Evolutionary conservation across 2,797 vertebrate genomes (phyloP).

Genomic region (Microtus obscurus): DNA sequence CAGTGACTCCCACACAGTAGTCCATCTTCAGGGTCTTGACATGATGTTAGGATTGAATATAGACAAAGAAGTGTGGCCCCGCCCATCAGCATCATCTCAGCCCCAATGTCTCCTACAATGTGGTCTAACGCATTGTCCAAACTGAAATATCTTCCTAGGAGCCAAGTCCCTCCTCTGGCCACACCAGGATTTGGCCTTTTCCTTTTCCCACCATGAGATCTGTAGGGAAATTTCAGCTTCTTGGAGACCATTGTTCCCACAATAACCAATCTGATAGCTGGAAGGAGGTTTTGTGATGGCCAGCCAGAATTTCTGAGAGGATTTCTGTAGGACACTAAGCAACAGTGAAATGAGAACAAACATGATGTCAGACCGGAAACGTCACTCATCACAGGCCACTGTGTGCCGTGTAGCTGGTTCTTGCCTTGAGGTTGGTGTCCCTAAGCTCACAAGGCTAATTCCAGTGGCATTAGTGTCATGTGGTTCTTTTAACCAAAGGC

Average conservation of each 20-base stretch:
- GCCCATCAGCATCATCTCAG: not conserved
- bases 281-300: not conserved
- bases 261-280: not conserved
- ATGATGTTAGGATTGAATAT: not conserved
- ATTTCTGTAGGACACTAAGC: not conserved
- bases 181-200: not conserved
- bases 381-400: not conserved
- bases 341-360: not conserved
- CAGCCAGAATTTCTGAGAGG: not conserved
- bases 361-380: no score
- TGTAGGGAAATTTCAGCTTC: not conserved
- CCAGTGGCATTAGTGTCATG: not conserved
- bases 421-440: not conserved
- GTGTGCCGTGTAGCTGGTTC: not conserved
- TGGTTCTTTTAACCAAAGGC: not conserved
- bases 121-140: not conserved
- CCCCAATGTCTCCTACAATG: not conserved
- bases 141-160: not conserved
- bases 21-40: not conserved
- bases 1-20: not conserved
- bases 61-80: not conserved
- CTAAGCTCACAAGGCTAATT: not conserved
- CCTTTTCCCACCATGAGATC: not conserved
- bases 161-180: not conserved
- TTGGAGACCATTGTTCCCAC: not conserved